Percentiles rank a stretch among this genome's conserved stretches.
Evolutionary conservation across 2,888 invertebrate species (phyloP).

Genomic region (Melieria omissa): DNA sequence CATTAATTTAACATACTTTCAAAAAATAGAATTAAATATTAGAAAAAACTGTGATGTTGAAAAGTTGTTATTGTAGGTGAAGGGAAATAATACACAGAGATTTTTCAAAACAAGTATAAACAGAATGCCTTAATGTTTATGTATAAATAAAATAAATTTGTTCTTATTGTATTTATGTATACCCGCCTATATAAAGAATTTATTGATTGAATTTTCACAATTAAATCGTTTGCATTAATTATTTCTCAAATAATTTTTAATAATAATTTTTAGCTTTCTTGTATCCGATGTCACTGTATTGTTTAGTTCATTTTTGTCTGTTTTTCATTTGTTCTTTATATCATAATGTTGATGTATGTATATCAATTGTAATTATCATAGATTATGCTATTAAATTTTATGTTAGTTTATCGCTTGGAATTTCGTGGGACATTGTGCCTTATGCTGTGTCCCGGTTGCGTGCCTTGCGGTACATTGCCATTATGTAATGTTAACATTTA

Average conservation of each 20-base stretch:
- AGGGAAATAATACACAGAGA: too few relatives aligned
- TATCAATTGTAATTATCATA: not conserved
- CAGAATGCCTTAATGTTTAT: too few relatives aligned
- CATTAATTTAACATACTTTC: conserved; percentile 4
- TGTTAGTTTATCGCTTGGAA: conserved; percentile 18
- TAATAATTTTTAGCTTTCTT: conserved; percentile 9
- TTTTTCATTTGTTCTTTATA: conserved; percentile 12
- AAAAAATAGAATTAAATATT: not conserved
- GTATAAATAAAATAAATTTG: not conserved
- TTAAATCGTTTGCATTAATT: not conserved
- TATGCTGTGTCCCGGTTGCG: not conserved
- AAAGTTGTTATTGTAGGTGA: too few relatives aligned
- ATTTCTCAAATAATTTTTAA: conserved; percentile 19
- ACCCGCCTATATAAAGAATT: conserved; percentile 17
- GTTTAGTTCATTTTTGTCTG: conserved; percentile 21
- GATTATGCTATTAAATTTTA: conserved; percentile 26
- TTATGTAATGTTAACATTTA: conserved; percentile 33
- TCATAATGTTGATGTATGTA: too few relatives aligned
- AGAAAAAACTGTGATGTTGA: not conserved
- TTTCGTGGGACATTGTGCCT: conserved; percentile 8
- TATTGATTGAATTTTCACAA: not conserved
- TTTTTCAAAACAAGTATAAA: too few relatives aligned
- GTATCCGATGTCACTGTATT: conserved; percentile 17
- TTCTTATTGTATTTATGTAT: too few relatives aligned
- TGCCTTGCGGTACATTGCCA: conserved; percentile 19